These are phyloP conservation scores for Tiphia femorata DNA, from an alignment of 2,888 invertebrate species.

Conservation along the genomic window DNA sequence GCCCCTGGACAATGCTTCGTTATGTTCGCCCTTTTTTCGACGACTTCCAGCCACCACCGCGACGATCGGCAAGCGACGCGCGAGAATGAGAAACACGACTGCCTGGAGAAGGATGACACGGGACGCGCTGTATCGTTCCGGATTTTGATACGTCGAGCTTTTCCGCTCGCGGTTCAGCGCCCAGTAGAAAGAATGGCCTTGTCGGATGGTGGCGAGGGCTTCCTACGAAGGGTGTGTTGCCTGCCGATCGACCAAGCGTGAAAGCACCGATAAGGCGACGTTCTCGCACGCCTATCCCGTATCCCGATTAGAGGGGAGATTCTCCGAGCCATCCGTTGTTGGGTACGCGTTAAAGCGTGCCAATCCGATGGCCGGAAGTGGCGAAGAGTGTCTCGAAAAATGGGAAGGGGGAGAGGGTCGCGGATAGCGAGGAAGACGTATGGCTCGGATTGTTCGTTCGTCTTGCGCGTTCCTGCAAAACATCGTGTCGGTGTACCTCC, in stretches of 20 bases:
- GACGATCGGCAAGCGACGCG: constrained; percentile 2
- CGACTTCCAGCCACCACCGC: constrained; percentile 1
- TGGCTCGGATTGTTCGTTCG: neutral
- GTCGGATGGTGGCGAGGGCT: too few species aligned
- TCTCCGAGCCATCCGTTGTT: too few species aligned
- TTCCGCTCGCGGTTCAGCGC: neutral
- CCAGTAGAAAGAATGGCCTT: neutral
- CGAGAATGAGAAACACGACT: too few species aligned
- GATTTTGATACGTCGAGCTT: constrained; percentile 11
- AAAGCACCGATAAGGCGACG: constrained; percentile 26
- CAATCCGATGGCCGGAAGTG: too few species aligned
- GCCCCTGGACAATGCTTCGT: constrained; percentile 28
- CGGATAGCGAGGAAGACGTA: too few species aligned
- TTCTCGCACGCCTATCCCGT: neutral
- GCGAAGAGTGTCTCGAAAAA: too few species aligned
- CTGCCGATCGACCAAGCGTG: constrained; percentile 32
- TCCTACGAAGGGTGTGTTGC: too few species aligned
- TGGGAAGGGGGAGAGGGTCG: too few species aligned
- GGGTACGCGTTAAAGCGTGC: too few species aligned
- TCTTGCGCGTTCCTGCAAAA: too few species aligned
- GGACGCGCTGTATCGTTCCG: constrained; percentile 21
- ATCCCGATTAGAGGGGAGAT: too few species aligned
- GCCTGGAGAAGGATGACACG: too few species aligned
- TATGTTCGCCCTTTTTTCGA: constrained; percentile 12
- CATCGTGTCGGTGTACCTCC: neutral